Conservation (phyloP, 2,113 vertebrate genomes). For the Oryzias curvinotus region DNA sequence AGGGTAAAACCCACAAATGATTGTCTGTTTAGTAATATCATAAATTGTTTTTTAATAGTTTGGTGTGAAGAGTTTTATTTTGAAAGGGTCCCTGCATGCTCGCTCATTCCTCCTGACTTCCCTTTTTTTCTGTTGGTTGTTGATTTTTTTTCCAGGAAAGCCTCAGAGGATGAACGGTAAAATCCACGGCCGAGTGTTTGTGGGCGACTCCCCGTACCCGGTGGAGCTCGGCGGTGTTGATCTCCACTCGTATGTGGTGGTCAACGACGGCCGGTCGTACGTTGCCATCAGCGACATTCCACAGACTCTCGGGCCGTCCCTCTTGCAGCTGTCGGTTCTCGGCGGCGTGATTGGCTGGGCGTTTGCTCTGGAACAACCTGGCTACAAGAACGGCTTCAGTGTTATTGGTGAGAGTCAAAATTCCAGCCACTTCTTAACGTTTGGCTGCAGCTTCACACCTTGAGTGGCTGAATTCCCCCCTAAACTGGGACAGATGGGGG, state of each 20-base stretch:
- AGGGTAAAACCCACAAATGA: background rate
- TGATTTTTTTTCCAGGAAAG: constrained; percentile 77
- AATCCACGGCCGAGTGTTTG: constrained; percentile 84
- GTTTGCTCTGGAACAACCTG: constrained; percentile 91
- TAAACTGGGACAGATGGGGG: constrained; percentile 29
- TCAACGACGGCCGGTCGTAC: constrained; percentile 92
- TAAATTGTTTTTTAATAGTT: too few relatives aligned
- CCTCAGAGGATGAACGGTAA: constrained; percentile 95
- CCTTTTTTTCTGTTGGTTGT: background rate
- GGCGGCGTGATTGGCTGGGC: constrained; percentile 94
- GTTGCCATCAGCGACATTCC: constrained; percentile 94
- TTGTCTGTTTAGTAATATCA: too few relatives aligned
- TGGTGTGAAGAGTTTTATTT: too few relatives aligned
- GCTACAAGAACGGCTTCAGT: constrained; percentile 92
- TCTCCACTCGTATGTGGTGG: constrained; percentile 94
- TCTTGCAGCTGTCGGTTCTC: constrained; percentile 86
- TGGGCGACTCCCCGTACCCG: constrained; percentile 79
- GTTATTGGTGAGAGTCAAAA: constrained; percentile 81
- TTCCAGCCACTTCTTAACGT: background rate
- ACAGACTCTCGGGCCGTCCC: constrained; percentile 79
- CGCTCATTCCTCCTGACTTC: too few relatives aligned
- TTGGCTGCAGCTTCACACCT: constrained; percentile 45
- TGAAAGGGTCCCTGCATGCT: too few relatives aligned
- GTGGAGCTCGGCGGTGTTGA: constrained; percentile 85
- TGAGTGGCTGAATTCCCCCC: constrained; percentile 50